phyloP scores from a whole-genome alignment of 2,113 vertebrate genomes.

The Daboia siamensis region DNA sequence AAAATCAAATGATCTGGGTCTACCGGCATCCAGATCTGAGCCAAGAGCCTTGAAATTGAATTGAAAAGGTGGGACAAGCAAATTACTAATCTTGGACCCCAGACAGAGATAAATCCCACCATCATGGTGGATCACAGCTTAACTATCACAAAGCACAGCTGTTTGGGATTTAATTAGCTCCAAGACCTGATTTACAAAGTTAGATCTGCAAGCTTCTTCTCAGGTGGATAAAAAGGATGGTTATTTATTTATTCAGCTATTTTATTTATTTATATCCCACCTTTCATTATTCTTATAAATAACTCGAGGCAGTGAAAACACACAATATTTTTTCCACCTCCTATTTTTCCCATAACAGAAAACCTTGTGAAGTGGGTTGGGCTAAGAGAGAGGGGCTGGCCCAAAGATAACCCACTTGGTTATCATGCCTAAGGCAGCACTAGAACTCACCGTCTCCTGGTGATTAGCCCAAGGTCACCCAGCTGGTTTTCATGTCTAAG shows the following conservation, averaged over 20 bases:
- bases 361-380: background rate
- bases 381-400: background rate
- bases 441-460: too few relatives aligned
- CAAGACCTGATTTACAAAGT: background rate
- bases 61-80: background rate
- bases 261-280: background rate
- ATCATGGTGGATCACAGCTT: background rate
- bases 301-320: background rate
- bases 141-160: background rate
- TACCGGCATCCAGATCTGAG: background rate
- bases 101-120: background rate
- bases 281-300: background rate
- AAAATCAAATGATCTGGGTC: background rate
- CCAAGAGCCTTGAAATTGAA: background rate
- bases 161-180: background rate
- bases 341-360: background rate
- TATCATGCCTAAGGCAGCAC: too few relatives aligned
- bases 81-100: background rate
- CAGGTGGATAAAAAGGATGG: background rate
- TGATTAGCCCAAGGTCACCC: too few relatives aligned
- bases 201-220: background rate
- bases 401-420: too few relatives aligned
- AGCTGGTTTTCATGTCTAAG: too few relatives aligned
- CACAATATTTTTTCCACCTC: background rate
- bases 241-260: background rate